Evolutionary conservation across 2,888 invertebrate genomes (phyloP).

Genomic region (Steinernema carpocapsae): DNA sequence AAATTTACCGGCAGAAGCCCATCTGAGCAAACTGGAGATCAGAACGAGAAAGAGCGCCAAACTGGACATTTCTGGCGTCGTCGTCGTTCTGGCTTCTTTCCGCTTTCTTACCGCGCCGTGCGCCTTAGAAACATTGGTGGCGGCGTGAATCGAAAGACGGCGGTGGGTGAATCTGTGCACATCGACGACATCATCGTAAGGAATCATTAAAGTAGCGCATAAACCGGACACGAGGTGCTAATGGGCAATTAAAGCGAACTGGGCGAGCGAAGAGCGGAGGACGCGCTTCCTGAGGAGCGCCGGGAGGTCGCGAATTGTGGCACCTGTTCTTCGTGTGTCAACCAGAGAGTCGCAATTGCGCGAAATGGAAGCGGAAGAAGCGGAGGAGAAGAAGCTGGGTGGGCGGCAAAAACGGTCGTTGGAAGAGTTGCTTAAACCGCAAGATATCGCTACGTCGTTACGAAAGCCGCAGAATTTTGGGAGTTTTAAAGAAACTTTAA

Average conservation of each 20-base stretch:
- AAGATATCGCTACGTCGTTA: too few species aligned
- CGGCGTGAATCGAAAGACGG: conserved; percentile 4
- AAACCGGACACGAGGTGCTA: conserved; percentile 34
- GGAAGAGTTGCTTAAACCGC: too few species aligned
- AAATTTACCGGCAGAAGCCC: conserved; percentile 26
- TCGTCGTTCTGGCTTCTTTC: background rate
- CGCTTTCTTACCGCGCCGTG: conserved; percentile 8
- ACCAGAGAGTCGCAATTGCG: conserved; percentile 28
- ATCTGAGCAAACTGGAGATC: conserved; percentile 15
- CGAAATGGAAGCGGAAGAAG: background rate
- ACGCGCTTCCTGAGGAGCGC: background rate
- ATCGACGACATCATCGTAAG: conserved; percentile 12
- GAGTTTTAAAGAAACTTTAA: too few species aligned
- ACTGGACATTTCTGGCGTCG: conserved; percentile 5
- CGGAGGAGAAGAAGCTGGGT: too few species aligned
- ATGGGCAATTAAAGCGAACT: conserved; percentile 31
- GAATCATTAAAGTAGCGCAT: conserved; percentile 1
- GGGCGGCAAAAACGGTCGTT: too few species aligned
- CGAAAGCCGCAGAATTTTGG: too few species aligned
- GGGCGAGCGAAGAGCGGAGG: background rate
- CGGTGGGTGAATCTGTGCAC: conserved; percentile 25
- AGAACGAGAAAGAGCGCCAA: conserved; percentile 30
- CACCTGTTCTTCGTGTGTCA: conserved; percentile 29
- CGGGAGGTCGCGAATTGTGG: background rate
- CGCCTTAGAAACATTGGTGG: conserved; percentile 21